phyloP scores from a whole-genome alignment of 2,888 invertebrate species.

The Phengaris arion region DNA sequence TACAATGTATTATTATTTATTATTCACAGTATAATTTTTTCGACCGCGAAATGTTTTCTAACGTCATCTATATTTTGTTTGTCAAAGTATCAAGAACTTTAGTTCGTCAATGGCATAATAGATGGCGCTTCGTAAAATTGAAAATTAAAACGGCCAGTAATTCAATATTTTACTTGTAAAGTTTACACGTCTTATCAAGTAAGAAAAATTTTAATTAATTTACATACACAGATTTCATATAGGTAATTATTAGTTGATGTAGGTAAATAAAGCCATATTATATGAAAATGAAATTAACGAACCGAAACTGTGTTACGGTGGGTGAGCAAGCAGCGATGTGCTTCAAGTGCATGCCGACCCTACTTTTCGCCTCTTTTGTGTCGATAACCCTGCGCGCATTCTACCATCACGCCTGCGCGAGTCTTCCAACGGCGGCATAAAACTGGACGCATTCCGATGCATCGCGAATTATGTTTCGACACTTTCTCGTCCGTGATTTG shows the following conservation, averaged over 20 bases:
- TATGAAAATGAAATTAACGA: constrained; percentile 53
- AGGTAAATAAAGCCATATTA: constrained; percentile 3
- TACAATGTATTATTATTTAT: too few relatives aligned
- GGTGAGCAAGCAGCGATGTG: constrained; percentile 43
- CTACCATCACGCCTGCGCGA: constrained; percentile 70
- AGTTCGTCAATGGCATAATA: constrained; percentile 18
- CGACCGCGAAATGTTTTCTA: background rate
- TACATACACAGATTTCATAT: background rate
- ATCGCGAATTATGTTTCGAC: constrained; percentile 55
- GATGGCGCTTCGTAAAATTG: constrained; percentile 34
- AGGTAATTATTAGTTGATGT: constrained; percentile 1
- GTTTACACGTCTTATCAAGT: background rate
- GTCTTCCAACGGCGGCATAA: constrained; percentile 63
- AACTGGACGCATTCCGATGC: constrained; percentile 66
- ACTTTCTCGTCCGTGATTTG: constrained; percentile 45
- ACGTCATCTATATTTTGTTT: constrained; percentile 7
- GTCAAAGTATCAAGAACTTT: background rate
- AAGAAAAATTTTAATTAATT: background rate
- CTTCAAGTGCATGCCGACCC: constrained; percentile 51
- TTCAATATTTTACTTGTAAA: background rate
- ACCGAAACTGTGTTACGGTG: constrained; percentile 66
- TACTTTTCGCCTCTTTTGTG: constrained; percentile 61
- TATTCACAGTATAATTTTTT: too few relatives aligned
- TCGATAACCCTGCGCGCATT: constrained; percentile 75
- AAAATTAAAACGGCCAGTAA: background rate